Evolutionary conservation across 23 tunicate species (phyloP).

Genomic region (Halocynthia aurantium): DNA sequence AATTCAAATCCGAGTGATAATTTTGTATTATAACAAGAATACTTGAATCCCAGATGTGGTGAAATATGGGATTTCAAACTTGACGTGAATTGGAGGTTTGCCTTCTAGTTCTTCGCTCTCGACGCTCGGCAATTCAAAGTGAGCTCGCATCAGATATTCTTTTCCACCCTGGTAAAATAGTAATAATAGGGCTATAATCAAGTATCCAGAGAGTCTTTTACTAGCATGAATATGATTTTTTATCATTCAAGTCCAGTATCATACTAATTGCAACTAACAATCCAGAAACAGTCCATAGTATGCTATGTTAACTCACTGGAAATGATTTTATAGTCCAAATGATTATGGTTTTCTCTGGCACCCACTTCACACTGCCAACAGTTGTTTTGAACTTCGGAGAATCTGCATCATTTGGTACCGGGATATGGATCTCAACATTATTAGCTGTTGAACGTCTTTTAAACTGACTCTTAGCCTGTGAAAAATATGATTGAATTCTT

Average conservation of each 20-base stretch:
- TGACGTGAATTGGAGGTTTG: constrained; percentile 90
- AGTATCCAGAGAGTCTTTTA: too few relatives aligned
- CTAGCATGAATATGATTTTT: too few relatives aligned
- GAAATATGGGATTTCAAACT: constrained; percentile 94
- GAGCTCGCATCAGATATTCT: constrained; percentile 96
- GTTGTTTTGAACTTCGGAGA: constrained; percentile 95
- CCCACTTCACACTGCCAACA: constrained; percentile 94
- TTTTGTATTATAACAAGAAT: not conserved
- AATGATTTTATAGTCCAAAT: constrained; percentile 92
- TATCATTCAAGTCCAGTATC: too few relatives aligned
- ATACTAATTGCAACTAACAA: too few relatives aligned
- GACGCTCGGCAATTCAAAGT: constrained; percentile 90
- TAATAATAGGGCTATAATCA: not conserved
- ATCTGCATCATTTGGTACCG: constrained; percentile 96
- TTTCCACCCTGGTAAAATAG: constrained; percentile 74
- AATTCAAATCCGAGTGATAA: not conserved
- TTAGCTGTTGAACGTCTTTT: constrained; percentile 96
- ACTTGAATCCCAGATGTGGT: constrained; percentile 95
- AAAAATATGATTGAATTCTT: not conserved
- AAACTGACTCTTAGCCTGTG: constrained; percentile 93
- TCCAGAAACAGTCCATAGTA: too few relatives aligned
- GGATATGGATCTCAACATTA: constrained; percentile 87
- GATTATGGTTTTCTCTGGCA: constrained; percentile 66
- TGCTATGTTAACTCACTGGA: constrained; percentile 44
- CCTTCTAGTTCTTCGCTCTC: constrained; percentile 98